A percentile compares a stretch with the other conserved stretches of the same genome.
These are phyloP conservation scores for Hapalemur alaotrensis DNA, from an alignment of 2,797 vertebrate genomes.

Conservation along the genomic window DNA sequence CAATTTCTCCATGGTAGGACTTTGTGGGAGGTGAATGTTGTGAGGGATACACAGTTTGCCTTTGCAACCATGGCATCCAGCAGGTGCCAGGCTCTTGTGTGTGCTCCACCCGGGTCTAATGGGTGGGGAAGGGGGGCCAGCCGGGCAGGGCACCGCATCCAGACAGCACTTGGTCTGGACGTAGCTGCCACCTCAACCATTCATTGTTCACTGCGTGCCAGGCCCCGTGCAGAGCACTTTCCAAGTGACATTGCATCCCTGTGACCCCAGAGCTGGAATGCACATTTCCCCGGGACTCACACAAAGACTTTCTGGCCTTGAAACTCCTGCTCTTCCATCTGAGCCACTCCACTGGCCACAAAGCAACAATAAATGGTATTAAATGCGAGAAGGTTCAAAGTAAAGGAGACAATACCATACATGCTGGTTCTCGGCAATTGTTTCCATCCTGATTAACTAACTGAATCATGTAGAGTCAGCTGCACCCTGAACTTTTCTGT, in stretches of 20 bases:
- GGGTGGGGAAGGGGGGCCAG: accelerated
- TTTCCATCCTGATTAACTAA: accelerated
- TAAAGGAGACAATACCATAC: accelerated
- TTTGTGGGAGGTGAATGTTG: accelerated
- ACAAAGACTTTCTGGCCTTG: background rate
- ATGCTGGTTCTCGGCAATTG: accelerated
- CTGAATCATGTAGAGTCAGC: accelerated
- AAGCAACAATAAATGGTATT: accelerated
- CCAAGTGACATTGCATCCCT: accelerated
- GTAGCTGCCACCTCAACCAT: accelerated
- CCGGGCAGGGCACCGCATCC: accelerated
- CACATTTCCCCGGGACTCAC: accelerated
- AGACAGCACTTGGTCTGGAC: accelerated
- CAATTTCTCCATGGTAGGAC: accelerated
- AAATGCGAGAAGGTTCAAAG: background rate
- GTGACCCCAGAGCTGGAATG: accelerated
- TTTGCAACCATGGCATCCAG: accelerated
- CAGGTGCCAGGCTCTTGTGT: accelerated
- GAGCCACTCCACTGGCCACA: background rate
- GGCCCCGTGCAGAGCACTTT: accelerated
- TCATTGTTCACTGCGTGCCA: accelerated
- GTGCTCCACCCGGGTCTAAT: background rate
- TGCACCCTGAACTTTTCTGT: background rate
- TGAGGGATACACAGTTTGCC: accelerated
- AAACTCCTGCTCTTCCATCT: no score